Evolutionary conservation across 1,140 invertebrate genomes (phyloP).

Genomic region (Latrodectus geometricus): DNA sequence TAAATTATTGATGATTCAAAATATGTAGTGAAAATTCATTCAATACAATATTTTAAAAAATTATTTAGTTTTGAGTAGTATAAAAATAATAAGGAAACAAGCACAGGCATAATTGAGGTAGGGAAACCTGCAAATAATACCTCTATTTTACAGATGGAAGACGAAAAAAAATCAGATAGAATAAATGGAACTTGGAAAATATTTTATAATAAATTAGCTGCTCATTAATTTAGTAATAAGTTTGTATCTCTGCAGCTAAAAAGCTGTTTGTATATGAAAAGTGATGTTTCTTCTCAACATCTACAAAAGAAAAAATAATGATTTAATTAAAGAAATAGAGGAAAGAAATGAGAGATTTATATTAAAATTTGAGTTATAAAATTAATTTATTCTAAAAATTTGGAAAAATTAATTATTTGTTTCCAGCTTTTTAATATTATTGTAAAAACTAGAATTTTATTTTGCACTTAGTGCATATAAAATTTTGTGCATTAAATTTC

Average conservation of each 20-base stretch:
- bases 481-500: too few relatives aligned
- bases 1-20: too few relatives aligned
- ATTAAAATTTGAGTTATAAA: too few relatives aligned
- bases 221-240: background rate
- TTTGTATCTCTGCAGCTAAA: conserved; percentile 33
- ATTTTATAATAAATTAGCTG: conserved; percentile 3
- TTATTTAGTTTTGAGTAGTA: background rate
- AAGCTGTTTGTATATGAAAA: conserved; percentile 13
- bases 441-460: too few relatives aligned
- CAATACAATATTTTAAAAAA: background rate
- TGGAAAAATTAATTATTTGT: too few relatives aligned
- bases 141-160: conserved; percentile 13
- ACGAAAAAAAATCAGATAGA: conserved; percentile 32
- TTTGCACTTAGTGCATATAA: too few relatives aligned
- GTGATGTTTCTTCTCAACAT: conserved; percentile 34
- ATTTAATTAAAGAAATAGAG: conserved; percentile 9
- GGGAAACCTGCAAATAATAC: conserved; percentile 43
- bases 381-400: too few relatives aligned
- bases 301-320: conserved; percentile 46
- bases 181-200: conserved; percentile 26
- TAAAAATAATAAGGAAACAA: conserved; percentile 29
- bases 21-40: background rate
- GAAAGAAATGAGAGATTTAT: conserved; percentile 13
- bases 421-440: too few relatives aligned
- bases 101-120: conserved; percentile 39